Base-by-base conservation (phyloP, 1,140 invertebrate genomes). In the Listronotus oregonensis region DNA sequence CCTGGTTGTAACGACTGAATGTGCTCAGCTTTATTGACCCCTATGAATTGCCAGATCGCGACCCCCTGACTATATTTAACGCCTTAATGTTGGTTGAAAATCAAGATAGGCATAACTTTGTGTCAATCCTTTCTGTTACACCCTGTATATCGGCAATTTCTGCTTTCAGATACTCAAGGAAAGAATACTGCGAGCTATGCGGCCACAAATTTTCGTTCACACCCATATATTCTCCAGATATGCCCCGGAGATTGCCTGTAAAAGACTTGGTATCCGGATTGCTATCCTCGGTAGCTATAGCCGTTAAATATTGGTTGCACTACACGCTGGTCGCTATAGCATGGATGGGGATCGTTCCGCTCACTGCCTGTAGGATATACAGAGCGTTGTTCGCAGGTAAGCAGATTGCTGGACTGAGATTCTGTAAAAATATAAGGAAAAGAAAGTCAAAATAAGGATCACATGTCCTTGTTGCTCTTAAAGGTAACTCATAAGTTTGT, bases 151-250 rank as follows among this genome's bases (percentile, higher is more conserved):
- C 14, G 18, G 1, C 5, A 55, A 55, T 9, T 3, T 10, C 14
- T 49, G 14, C 11, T 49, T 6, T 54, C 44, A 65, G 63, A 59
- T 98, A 99, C 80, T 98, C 95, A 46, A 87, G 95, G 62, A 99
- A 99, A 82, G 97, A 99, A 82, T 98, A 96, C 75, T 99, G 98
- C 82, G 98, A 99, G 81, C 82, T 99, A 67, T 99, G 98, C 79
- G 96, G 96, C 68, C 93, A 99, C 79, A 87, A 94, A 34, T 99
- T 98, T 82, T 96, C 96, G 3, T 99, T 99, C 78, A 96, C 94
- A 75, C 97, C 97, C 61, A 99, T 99, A 70, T 99, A 99, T 82
- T 96, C 96, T 9, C 94, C 96, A 18, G 96, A 99, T 77, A 99
- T 99, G 97, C 97, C 97, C 9, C 89, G 97, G 49, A 84, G 97